Percentiles rank a stretch among this genome's conserved stretches.
Conservation (phyloP, 2,888 invertebrate species). For the Autographa gamma region DNA sequence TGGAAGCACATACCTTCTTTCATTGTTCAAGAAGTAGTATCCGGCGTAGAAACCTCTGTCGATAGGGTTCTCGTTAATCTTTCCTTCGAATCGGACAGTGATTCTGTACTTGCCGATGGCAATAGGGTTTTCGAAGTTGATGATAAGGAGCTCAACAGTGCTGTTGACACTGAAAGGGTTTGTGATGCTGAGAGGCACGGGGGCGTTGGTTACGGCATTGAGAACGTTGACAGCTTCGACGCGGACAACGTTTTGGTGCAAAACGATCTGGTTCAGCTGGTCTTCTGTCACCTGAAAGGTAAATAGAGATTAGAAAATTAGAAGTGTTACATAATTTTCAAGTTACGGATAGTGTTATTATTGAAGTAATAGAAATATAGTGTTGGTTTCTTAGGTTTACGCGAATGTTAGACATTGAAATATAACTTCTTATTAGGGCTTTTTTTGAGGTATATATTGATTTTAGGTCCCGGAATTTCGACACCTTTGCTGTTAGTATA, state of each 20-base stretch:
- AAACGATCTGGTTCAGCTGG: conserved; percentile 75
- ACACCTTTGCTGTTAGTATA: too few species aligned
- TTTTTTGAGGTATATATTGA: too few species aligned
- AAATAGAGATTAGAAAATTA: not conserved
- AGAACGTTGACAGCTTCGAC: conserved; percentile 70
- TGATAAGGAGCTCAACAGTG: conserved; percentile 75
- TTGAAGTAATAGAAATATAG: too few species aligned
- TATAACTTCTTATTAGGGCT: too few species aligned
- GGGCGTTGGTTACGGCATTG: conserved; percentile 40
- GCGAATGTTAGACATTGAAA: too few species aligned
- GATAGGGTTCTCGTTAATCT: conserved; percentile 78
- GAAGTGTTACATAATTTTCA: too few species aligned
- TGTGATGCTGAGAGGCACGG: conserved; percentile 67
- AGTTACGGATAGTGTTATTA: too few species aligned
- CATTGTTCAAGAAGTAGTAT: conserved; percentile 73
- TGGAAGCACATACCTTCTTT: conserved; percentile 66
- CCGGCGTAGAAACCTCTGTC: conserved; percentile 85
- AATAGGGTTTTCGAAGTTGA: conserved; percentile 72
- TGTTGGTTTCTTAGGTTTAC: too few species aligned
- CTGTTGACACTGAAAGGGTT: conserved; percentile 71
- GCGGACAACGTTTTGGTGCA: conserved; percentile 80
- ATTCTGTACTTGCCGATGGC: conserved; percentile 74
- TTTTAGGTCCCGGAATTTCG: too few species aligned
- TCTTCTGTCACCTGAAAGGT: conserved; percentile 68
- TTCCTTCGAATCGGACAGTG: conserved; percentile 70